Percentiles rank a stretch among this genome's conserved stretches.
Conservation (phyloP, 2,113 vertebrate genomes). For the Indicator maculatus region DNA sequence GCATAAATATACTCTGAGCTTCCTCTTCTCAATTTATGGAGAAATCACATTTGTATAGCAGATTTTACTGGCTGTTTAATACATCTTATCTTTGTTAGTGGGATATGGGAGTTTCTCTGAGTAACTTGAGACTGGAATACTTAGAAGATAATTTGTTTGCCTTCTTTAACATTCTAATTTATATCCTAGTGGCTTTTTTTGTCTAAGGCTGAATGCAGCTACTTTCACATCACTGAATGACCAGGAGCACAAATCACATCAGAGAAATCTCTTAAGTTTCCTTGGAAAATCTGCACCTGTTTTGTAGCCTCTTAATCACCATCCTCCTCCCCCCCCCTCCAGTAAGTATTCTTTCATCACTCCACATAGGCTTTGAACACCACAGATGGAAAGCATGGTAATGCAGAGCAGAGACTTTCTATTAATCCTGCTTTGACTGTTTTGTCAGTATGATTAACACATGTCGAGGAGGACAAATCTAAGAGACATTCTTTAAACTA, state of each 20-base stretch:
- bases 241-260: not conserved
- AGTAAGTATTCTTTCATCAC: not conserved
- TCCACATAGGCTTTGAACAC: not conserved
- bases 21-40: not conserved
- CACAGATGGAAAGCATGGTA: not conserved
- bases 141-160: not conserved
- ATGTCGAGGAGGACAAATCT: not conserved
- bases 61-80: not conserved
- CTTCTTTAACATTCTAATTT: slow-evolving; percentile 8
- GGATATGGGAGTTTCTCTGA: not conserved
- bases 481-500: not conserved
- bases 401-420: not conserved
- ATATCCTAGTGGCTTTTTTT: not conserved
- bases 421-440: not conserved
- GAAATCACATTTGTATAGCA: not conserved
- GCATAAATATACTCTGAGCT: not conserved
- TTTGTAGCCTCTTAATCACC: not conserved
- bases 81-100: not conserved
- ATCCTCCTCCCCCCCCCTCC: too few relatives aligned
- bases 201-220: not conserved
- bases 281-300: slow-evolving; percentile 25
- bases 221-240: not conserved
- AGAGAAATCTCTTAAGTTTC: slow-evolving; percentile 43
- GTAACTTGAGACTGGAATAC: not conserved
- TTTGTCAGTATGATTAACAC: not conserved